Percentiles rank a stretch among this genome's conserved stretches.
phyloP scores from a whole-genome alignment of 2,888 invertebrate genomes.

The Lasioglossum figueresi region DNA sequence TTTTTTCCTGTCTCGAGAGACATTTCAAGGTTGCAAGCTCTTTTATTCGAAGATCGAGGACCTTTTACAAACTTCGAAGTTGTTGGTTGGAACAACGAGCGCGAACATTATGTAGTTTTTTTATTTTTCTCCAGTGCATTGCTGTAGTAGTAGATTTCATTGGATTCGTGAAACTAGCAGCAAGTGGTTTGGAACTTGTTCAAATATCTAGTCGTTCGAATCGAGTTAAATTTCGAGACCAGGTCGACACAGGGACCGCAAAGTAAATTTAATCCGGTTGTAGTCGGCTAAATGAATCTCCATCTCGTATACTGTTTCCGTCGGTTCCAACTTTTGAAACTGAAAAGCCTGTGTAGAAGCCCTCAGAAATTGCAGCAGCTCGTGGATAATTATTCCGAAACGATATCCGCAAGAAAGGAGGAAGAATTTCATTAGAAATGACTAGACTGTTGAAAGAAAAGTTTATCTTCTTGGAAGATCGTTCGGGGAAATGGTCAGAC shows the following conservation, averaged over 20 bases:
- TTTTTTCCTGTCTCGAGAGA: neutral
- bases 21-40: slow-evolving; percentile 26
- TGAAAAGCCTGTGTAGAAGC: neutral
- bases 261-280: neutral
- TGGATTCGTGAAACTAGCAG: neutral
- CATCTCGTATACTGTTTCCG: neutral
- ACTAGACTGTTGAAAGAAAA: neutral
- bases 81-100: too few species aligned
- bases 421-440: neutral
- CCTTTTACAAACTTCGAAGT: neutral
- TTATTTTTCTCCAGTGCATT: neutral
- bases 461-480: neutral
- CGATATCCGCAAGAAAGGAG: neutral
- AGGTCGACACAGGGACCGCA: neutral
- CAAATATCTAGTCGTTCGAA: neutral
- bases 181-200: neutral
- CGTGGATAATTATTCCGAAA: neutral
- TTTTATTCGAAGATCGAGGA: neutral
- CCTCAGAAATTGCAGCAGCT: neutral
- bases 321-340: neutral
- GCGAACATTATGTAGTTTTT: neutral
- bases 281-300: neutral
- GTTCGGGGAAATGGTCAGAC: neutral
- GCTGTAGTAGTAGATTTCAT: neutral
- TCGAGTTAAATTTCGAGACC: neutral